These are phyloP conservation scores for Lordiphosa mommai DNA, from an alignment of 1,140 invertebrate genomes.

Conservation along the genomic window DNA sequence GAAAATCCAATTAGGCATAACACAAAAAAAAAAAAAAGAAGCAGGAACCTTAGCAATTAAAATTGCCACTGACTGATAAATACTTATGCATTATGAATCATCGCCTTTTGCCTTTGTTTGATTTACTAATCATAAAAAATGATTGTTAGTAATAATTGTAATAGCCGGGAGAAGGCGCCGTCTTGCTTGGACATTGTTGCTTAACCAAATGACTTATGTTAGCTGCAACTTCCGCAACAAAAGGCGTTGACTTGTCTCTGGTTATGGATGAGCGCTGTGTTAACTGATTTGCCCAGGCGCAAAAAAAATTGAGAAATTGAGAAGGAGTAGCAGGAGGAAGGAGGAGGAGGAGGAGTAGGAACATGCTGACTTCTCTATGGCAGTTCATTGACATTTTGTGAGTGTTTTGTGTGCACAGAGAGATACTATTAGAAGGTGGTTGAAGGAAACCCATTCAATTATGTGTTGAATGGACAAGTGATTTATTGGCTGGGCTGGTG, in stretches of 20 bases:
- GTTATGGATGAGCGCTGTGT: constrained; percentile 4
- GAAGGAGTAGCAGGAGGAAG: not conserved
- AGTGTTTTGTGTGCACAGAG: not conserved
- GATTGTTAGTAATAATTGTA: not conserved
- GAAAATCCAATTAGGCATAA: constrained; percentile 17
- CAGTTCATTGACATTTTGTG: constrained; percentile 4
- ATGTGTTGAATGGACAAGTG: constrained; percentile 6
- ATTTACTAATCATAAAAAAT: constrained; percentile 12
- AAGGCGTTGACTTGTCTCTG: constrained; percentile 3
- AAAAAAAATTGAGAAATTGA: constrained; percentile 4
- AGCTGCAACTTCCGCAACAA: constrained; percentile 2
- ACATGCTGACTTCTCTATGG: not conserved
- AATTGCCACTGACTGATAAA: not conserved
- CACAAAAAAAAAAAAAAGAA: not conserved
- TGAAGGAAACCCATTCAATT: constrained; percentile 1
- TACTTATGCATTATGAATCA: constrained; percentile 8
- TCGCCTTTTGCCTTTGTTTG: not conserved
- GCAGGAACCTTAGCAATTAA: constrained; percentile 2
- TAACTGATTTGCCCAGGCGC: constrained; percentile 4
- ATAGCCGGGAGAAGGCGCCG: not conserved
- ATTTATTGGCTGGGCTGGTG: not conserved
- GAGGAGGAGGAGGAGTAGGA: not conserved
- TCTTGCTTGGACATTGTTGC: not conserved
- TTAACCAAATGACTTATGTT: not conserved
- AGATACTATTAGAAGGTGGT: not conserved